Evolutionary conservation across 2,888 invertebrate genomes (phyloP).

Genomic region (Danaus chrysippus): DNA sequence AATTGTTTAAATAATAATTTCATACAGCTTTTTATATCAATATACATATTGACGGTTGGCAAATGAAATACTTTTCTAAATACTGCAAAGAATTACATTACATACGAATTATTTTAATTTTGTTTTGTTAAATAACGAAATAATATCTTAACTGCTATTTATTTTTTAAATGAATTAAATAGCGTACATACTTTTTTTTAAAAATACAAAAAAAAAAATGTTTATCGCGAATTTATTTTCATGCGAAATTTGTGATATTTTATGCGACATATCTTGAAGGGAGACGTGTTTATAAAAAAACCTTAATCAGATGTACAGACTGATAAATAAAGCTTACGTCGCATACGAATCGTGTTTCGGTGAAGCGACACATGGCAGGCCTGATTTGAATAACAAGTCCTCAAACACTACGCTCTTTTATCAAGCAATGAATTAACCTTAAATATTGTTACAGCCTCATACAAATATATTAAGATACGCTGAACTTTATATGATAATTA

Average conservation of each 20-base stretch:
- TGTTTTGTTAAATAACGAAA: too few relatives aligned
- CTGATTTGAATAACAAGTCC: constrained; percentile 8
- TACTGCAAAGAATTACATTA: too few relatives aligned
- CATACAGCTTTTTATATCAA: neutral
- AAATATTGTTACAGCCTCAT: neutral
- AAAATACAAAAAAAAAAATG: neutral
- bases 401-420: neutral
- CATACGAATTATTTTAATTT: too few relatives aligned
- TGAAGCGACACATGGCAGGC: constrained; percentile 13
- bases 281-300: constrained; percentile 1
- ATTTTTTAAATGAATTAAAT: neutral
- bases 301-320: constrained; percentile 20
- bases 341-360: constrained; percentile 46
- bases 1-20: neutral
- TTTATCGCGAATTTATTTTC: neutral
- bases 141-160: neutral
- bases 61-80: too few relatives aligned
- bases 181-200: neutral
- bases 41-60: too few relatives aligned
- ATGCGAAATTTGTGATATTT: neutral
- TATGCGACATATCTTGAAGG: neutral
- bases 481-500: too few relatives aligned
- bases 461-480: neutral
- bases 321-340: constrained; percentile 43
- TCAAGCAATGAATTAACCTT: neutral